phyloP scores from a whole-genome alignment of 1,140 invertebrate species.

The Cherax destructor region DNA sequence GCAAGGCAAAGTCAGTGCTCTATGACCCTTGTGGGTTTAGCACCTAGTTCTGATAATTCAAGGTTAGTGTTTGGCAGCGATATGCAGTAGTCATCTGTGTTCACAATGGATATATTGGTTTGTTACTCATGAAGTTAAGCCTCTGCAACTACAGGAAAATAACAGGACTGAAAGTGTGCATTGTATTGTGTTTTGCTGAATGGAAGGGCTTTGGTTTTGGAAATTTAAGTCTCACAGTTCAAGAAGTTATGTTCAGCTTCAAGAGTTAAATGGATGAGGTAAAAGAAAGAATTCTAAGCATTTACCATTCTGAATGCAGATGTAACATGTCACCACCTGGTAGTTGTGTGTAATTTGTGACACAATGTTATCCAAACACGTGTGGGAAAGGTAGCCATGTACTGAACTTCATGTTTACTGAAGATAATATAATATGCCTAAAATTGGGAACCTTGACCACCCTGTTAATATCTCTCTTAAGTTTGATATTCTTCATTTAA shows the following conservation, averaged over 20 bases:
- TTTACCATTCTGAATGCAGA: constrained; percentile 11
- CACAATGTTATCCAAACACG: neutral
- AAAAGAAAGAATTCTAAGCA: neutral
- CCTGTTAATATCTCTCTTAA: neutral
- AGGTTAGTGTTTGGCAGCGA: too few species aligned
- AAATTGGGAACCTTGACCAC: neutral
- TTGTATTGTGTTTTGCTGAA: too few species aligned
- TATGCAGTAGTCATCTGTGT: neutral
- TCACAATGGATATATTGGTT: neutral
- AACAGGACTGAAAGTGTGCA: neutral
- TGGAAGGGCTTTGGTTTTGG: too few species aligned
- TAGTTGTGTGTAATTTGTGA: neutral
- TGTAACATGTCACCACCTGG: neutral
- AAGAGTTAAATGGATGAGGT: neutral
- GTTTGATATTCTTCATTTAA: neutral
- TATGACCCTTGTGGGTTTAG: too few species aligned
- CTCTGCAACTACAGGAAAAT: neutral
- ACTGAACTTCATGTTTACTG: neutral
- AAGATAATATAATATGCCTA: neutral
- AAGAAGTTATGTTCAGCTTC: neutral
- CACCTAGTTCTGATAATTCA: too few species aligned
- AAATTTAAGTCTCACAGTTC: too few species aligned
- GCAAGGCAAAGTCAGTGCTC: too few species aligned
- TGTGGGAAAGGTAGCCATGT: neutral
- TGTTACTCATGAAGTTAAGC: neutral